Evolutionary conservation across 2,888 invertebrate species (phyloP).

Genomic region (Dynastes grantii): DNA sequence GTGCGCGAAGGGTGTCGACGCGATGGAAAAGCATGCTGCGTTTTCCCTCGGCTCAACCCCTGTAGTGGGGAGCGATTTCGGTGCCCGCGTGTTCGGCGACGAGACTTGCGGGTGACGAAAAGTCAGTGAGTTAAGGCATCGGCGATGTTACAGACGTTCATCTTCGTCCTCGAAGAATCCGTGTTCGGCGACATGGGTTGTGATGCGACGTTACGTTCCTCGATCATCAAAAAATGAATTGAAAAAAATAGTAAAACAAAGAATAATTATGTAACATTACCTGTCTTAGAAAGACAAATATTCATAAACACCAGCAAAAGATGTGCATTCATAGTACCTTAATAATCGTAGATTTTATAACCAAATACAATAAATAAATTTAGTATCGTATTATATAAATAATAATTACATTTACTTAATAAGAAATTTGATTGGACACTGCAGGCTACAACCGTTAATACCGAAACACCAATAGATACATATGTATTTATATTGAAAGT

Average conservation of each 20-base stretch:
- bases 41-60: conserved; percentile 44
- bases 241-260: background rate
- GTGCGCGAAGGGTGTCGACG: conserved; percentile 10
- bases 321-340: conserved; percentile 4
- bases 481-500: background rate
- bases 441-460: conserved; percentile 16
- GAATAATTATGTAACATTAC: background rate
- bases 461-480: conserved; percentile 28
- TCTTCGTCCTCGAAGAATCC: background rate
- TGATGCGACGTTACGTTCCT: background rate
- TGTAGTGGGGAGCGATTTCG: conserved; percentile 31
- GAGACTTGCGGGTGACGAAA: conserved; percentile 42
- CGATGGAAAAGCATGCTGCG: conserved; percentile 36
- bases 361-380: conserved; percentile 4
- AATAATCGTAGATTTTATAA: conserved; percentile 12
- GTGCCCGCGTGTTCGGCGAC: conserved; percentile 41
- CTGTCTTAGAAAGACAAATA: background rate
- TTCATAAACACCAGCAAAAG: background rate
- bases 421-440: conserved; percentile 13
- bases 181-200: conserved; percentile 11
- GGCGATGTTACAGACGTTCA: conserved; percentile 35
- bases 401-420: background rate
- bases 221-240: background rate
- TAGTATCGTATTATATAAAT: background rate
- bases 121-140: conserved; percentile 42